Evolutionary conservation across 2,797 vertebrate genomes (phyloP).

Genomic region (Tamandua tetradactyla): DNA sequence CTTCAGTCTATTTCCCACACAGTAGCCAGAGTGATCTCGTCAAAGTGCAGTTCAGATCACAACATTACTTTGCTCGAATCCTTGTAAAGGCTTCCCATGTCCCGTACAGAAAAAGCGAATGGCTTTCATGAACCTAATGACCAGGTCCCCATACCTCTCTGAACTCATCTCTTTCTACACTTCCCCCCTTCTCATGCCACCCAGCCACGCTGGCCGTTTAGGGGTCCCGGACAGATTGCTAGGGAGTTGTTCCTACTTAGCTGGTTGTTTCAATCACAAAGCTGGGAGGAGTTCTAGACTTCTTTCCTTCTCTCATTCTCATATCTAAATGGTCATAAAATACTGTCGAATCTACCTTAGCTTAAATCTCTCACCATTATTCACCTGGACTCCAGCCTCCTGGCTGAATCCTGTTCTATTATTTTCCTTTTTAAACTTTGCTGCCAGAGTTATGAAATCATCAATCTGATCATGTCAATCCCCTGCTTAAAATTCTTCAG

Average conservation of each 20-base stretch:
- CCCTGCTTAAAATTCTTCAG: neutral
- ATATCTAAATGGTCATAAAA: neutral
- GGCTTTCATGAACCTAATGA: neutral
- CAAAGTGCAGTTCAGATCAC: neutral
- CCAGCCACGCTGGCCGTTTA: neutral
- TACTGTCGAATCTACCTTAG: neutral
- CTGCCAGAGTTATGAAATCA: slow-evolving; percentile 45
- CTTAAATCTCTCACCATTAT: neutral
- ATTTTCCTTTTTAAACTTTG: neutral
- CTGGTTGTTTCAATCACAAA: neutral
- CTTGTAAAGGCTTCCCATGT: neutral
- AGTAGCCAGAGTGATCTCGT: neutral
- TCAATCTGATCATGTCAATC: slow-evolving; percentile 12
- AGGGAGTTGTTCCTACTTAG: neutral
- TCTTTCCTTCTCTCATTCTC: neutral
- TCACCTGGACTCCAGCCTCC: neutral
- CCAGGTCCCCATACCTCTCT: neutral
- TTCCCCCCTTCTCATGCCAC: neutral
- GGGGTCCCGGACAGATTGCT: neutral
- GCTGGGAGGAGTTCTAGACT: neutral
- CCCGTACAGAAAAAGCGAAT: neutral
- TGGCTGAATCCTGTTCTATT: neutral
- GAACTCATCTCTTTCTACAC: neutral
- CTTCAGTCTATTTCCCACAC: neutral
- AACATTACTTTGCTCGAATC: neutral